These are phyloP conservation scores for Cichladusa arquata DNA, from an alignment of 2,113 vertebrate genomes.

Conservation along the genomic window DNA sequence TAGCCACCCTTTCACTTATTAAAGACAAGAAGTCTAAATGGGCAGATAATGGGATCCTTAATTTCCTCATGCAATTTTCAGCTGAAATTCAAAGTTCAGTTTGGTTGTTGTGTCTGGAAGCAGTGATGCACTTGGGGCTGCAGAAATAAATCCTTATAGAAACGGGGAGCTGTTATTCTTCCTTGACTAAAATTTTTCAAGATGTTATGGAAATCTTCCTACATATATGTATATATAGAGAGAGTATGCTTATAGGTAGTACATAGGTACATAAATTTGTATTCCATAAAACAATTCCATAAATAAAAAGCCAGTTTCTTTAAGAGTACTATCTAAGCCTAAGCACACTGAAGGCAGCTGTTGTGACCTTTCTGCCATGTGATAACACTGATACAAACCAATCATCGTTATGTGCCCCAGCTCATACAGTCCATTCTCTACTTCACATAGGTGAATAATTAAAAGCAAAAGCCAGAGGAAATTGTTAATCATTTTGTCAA, in stretches of 20 bases:
- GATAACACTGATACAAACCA: not conserved
- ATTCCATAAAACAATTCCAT: not conserved
- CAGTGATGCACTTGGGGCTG: not conserved
- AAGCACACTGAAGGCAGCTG: not conserved
- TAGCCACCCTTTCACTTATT: conserved; percentile 10
- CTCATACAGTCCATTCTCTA: not conserved
- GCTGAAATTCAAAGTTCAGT: not conserved
- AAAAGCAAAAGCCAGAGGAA: conserved; percentile 40
- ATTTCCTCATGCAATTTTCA: not conserved
- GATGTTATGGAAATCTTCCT: not conserved
- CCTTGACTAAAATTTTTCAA: not conserved
- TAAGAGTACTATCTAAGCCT: not conserved
- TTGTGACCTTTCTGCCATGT: not conserved
- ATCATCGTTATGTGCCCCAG: not conserved
- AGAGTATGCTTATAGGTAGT: not conserved
- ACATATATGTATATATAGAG: accelerated
- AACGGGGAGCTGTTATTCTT: not conserved
- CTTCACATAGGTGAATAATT: conserved; percentile 17
- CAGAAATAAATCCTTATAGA: not conserved
- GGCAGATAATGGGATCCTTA: not conserved
- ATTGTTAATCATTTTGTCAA: conserved; percentile 46
- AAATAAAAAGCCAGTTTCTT: not conserved
- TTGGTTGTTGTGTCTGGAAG: not conserved
- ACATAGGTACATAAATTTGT: not conserved
- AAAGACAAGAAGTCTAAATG: conserved; percentile 26